Base-by-base conservation (phyloP, 2,113 vertebrate genomes). In the Sciurus niger region DNA sequence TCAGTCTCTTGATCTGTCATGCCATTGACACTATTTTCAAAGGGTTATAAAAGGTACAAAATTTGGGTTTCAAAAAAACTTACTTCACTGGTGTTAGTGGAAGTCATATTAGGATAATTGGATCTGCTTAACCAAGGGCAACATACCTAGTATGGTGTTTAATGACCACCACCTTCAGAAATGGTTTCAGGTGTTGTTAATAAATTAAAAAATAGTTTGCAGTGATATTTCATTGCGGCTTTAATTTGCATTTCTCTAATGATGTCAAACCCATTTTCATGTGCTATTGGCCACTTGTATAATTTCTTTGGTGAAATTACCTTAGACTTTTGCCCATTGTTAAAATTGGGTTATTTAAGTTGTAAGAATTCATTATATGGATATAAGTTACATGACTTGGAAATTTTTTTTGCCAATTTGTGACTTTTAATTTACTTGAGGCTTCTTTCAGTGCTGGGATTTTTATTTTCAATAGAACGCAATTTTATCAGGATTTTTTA, bases 21-120 rank as follows among this genome's bases (percentile, higher is more conserved):
- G 32, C 22, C 63, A 30, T 85, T 58, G 58, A 76, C 58, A 72
- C 34, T 89, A 18, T 83, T 95, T 85, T 86, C 82, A 40, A 51
- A 67, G 86, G 28, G 22, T 65, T 78, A 84, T 79, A 12, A 67
- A 84, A 87, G 25, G 32, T 79, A 88, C 25, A 80, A 80, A 70
- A 55, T 96, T 86, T 89, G 53, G 17, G 30, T 93, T 97, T 88
- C 37, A 90, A 65, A 94, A 82, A 96, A 93, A 73, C 85, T 94
- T 13, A 14, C 60, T 89, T 93, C 40, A 40, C 40, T 92, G 40
- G 22, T 87, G 7, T 82, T 55, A 77, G 18, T 92, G 12, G 53
- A 17, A 93, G 24, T 96, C 46, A 68, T 1, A 55, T 92, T 78
- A 48, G 32, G 67, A 46, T 93, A 43, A 73, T 73, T 82, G 53